Percentiles rank a stretch among this genome's conserved stretches.
Evolutionary conservation across 2,113 vertebrate genomes (phyloP).

Genomic region (Actinemys pallida): DNA sequence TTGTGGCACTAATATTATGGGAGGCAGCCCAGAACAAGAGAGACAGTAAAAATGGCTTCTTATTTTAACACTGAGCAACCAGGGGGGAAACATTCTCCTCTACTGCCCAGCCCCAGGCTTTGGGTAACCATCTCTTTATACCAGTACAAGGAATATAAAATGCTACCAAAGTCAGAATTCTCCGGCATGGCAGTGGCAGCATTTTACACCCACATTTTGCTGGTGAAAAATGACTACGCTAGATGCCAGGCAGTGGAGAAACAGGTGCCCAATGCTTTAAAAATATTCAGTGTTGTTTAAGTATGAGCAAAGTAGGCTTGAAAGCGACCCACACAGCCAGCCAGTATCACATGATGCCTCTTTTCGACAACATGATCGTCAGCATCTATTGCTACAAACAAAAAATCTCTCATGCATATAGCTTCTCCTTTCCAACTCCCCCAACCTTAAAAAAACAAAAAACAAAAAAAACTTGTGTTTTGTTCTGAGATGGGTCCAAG

Average conservation of each 20-base stretch:
- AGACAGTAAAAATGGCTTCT: neutral
- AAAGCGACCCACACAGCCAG: neutral
- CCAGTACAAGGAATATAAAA: neutral
- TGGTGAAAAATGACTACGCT: fast-evolving
- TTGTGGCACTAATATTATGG: neutral
- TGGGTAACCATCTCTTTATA: neutral
- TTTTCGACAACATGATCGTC: neutral
- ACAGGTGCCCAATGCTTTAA: fast-evolving
- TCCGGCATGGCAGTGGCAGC: fast-evolving
- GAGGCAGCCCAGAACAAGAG: neutral
- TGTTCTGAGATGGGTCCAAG: neutral
- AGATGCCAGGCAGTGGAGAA: neutral
- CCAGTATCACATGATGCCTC: neutral
- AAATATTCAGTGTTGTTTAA: neutral
- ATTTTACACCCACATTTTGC: fast-evolving
- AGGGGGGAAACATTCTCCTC: neutral
- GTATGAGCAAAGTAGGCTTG: neutral
- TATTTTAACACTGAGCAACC: neutral
- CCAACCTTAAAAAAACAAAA: neutral
- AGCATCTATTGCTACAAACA: neutral
- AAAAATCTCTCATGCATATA: neutral
- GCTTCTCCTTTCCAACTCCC: neutral
- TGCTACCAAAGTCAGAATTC: neutral
- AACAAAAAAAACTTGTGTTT: neutral
- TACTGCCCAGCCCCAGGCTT: neutral